phyloP scores from a whole-genome alignment of 2,113 vertebrate genomes.

The Lucifuga dentata region DNA sequence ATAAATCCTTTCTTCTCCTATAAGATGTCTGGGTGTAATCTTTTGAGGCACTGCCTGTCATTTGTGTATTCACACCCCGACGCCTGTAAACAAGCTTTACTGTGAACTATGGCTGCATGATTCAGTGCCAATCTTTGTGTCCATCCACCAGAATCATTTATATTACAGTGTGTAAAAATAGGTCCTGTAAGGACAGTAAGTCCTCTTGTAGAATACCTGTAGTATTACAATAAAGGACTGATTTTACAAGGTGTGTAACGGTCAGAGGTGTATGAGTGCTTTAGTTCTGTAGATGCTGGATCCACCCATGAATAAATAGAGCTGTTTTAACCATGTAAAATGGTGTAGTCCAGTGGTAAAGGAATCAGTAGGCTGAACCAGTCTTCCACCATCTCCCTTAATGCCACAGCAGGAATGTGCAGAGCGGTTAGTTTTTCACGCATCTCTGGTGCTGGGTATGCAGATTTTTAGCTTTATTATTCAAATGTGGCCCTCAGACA shows the following conservation, averaged over 20 bases:
- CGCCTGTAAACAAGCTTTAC: slow-evolving; percentile 12
- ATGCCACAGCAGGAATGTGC: slow-evolving; percentile 32
- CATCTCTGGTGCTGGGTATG: slow-evolving; percentile 14
- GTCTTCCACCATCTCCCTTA: slow-evolving; percentile 26
- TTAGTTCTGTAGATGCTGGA: slow-evolving; percentile 35
- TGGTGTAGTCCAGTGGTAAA: slow-evolving; percentile 42
- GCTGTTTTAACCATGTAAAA: slow-evolving; percentile 45
- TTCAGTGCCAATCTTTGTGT: slow-evolving; percentile 4
- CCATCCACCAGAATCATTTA: slow-evolving; percentile 21
- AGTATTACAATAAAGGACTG: slow-evolving; percentile 19
- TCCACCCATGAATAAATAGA: slow-evolving; percentile 43
- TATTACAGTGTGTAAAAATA: slow-evolving; percentile 22
- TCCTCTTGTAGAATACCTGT: slow-evolving; percentile 6
- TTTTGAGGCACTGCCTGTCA: background rate
- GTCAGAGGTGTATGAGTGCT: slow-evolving; percentile 54
- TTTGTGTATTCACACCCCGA: slow-evolving; percentile 19
- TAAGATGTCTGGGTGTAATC: slow-evolving; percentile 17
- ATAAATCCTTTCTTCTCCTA: slow-evolving; percentile 35
- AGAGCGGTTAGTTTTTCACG: slow-evolving; percentile 37
- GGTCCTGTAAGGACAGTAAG: slow-evolving; percentile 26
- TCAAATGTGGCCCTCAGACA: slow-evolving; percentile 32
- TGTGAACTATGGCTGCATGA: background rate
- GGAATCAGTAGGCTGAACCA: slow-evolving; percentile 58
- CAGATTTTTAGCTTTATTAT: slow-evolving; percentile 48
- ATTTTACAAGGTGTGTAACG: slow-evolving; percentile 29